Evolutionary conservation across 2,797 vertebrate genomes (phyloP).

Genomic region (Phrynocephalus guinanensis): DNA sequence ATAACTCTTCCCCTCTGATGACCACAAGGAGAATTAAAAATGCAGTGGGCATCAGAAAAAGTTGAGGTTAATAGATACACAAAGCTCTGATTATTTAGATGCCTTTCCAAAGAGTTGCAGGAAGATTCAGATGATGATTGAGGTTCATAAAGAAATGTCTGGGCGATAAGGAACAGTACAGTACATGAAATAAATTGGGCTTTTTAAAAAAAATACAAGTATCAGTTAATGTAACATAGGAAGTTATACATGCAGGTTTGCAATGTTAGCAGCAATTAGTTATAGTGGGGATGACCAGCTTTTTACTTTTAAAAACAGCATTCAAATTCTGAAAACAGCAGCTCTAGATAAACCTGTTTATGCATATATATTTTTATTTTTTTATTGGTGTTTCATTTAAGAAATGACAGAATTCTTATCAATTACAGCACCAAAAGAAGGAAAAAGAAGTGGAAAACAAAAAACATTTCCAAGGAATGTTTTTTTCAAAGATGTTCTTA

Average conservation of each 20-base stretch:
- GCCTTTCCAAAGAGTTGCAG: not conserved
- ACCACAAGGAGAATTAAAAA: not conserved
- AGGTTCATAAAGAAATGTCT: not conserved
- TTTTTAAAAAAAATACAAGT: not conserved
- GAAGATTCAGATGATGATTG: not conserved
- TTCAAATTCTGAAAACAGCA: too few species aligned
- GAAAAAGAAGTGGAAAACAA: not conserved
- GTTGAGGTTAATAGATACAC: not conserved
- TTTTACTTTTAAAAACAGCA: too few species aligned
- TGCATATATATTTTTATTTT: too few species aligned
- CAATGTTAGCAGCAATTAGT: not conserved
- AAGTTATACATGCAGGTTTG: not conserved
- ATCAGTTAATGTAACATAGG: too few species aligned
- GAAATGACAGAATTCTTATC: not conserved
- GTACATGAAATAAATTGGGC: too few species aligned
- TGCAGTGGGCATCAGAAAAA: not conserved
- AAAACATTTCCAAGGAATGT: constrained; percentile 32
- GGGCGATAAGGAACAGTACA: too few species aligned
- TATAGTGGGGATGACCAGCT: too few species aligned
- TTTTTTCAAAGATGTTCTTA: constrained; percentile 42
- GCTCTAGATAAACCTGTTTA: too few species aligned
- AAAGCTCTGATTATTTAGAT: not conserved
- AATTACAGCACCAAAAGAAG: constrained; percentile 1
- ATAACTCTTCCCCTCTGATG: not conserved
- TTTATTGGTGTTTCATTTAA: not conserved